phyloP scores from a whole-genome alignment of 2,113 vertebrate species.

The Proteles cristata region DNA sequence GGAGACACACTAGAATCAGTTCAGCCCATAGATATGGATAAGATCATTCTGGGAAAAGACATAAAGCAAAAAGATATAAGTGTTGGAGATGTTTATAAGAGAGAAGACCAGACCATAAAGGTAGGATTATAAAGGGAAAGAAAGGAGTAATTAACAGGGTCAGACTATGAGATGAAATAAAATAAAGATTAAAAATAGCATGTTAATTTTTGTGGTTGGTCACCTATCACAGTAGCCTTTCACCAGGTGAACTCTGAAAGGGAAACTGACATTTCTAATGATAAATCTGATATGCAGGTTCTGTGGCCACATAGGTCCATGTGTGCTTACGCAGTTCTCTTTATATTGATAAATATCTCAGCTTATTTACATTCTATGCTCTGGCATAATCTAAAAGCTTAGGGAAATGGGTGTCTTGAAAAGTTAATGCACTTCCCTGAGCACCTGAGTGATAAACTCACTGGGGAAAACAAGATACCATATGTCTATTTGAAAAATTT shows the following conservation, averaged over 20 bases:
- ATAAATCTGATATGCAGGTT: not conserved
- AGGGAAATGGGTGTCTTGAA: not conserved
- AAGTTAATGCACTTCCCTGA: slow-evolving; percentile 41
- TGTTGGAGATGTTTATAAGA: not conserved
- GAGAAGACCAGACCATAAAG: not conserved
- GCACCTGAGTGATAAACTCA: slow-evolving; percentile 61
- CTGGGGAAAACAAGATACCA: slow-evolving; percentile 64
- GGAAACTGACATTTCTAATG: not conserved
- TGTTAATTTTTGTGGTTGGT: not conserved
- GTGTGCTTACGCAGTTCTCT: not conserved
- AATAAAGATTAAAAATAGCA: not conserved
- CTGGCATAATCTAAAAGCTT: not conserved
- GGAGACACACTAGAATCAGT: not conserved
- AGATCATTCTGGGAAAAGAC: not conserved
- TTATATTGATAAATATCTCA: not conserved
- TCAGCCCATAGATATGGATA: not conserved
- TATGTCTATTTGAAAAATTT: slow-evolving; percentile 69
- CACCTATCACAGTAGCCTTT: not conserved
- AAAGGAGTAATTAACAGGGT: not conserved
- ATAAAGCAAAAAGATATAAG: not conserved
- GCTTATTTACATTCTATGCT: not conserved
- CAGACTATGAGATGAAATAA: not conserved
- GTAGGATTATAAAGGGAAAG: not conserved
- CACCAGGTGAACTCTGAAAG: not conserved
- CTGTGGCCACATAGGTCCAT: not conserved